A percentile compares a stretch with the other conserved stretches of the same genome.
These are phyloP conservation scores for Lycocerus yunnanus DNA, from an alignment of 2,888 invertebrate genomes.

Conservation along the genomic window DNA sequence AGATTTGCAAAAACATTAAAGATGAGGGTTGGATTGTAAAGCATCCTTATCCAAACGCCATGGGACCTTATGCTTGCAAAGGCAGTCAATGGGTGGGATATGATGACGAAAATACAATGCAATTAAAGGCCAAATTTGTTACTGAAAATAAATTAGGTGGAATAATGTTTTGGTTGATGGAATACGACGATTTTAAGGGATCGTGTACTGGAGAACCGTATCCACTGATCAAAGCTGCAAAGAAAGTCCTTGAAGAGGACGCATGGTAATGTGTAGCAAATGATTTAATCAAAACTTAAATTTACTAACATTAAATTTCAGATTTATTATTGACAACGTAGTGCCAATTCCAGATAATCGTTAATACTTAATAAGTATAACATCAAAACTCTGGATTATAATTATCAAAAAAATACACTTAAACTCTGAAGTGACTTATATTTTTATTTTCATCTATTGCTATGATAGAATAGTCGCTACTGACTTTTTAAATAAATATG, in stretches of 20 bases:
- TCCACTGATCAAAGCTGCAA: slow-evolving; percentile 78
- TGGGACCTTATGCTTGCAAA: slow-evolving; percentile 84
- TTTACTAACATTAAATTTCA: too few relatives aligned
- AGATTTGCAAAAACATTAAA: background rate
- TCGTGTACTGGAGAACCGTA: slow-evolving; percentile 80
- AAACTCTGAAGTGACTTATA: too few relatives aligned
- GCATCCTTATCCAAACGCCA: slow-evolving; percentile 58
- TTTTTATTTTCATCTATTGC: too few relatives aligned
- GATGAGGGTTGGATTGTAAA: background rate
- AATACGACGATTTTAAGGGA: slow-evolving; percentile 84
- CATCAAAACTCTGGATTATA: too few relatives aligned
- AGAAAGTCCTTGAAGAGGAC: slow-evolving; percentile 53
- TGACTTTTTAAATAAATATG: too few relatives aligned
- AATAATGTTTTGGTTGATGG: slow-evolving; percentile 90
- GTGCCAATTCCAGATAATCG: too few relatives aligned
- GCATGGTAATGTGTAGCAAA: too few relatives aligned
- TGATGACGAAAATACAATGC: slow-evolving; percentile 86
- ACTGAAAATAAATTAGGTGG: slow-evolving; percentile 82
- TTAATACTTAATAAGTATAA: too few relatives aligned
- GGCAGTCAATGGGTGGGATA: slow-evolving; percentile 93
- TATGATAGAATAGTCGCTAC: too few relatives aligned
- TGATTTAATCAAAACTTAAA: too few relatives aligned
- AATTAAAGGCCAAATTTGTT: slow-evolving; percentile 78
- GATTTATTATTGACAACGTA: too few relatives aligned
- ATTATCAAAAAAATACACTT: too few relatives aligned